Percentiles rank a stretch among this genome's conserved stretches.
Conservation (phyloP, 2,888 invertebrate genomes). For the Himalopsyche tibetana region DNA sequence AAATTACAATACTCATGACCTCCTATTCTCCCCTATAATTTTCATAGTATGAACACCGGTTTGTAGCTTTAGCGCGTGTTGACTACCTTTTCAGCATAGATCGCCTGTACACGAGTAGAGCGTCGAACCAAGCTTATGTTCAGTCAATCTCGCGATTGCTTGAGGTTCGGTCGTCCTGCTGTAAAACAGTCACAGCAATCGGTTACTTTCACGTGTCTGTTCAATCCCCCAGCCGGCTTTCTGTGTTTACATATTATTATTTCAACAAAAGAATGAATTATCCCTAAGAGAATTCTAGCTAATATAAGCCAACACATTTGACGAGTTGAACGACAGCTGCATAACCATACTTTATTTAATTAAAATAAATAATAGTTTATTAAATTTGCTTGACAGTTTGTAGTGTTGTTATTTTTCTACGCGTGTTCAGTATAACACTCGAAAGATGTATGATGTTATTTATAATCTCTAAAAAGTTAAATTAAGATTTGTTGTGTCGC, state of each 20-base stretch:
- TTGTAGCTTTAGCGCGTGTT: not conserved
- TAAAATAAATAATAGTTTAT: not conserved
- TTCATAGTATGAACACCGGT: not conserved
- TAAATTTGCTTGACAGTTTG: not conserved
- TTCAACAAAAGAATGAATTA: not conserved
- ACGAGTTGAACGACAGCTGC: not conserved
- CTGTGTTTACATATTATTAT: not conserved
- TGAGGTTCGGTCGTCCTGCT: not conserved
- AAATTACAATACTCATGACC: not conserved
- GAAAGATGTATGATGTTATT: not conserved
- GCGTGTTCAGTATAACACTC: not conserved
- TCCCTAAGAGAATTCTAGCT: not conserved
- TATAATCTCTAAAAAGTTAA: not conserved
- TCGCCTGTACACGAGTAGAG: not conserved
- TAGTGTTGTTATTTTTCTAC: constrained; percentile 1
- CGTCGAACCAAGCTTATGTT: not conserved
- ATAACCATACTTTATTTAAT: not conserved
- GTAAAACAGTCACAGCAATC: not conserved
- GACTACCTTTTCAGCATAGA: not conserved
- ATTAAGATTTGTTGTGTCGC: not conserved
- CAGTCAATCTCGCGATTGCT: constrained; percentile 20
- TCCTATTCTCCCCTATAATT: not conserved
- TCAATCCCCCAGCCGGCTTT: not conserved
- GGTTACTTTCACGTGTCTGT: not conserved
- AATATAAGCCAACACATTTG: not conserved